Evolutionary conservation across 2,113 vertebrate genomes (phyloP), one percentile per base, ranked within the genome.

Genomic region (Mustela lutreola): DNA sequence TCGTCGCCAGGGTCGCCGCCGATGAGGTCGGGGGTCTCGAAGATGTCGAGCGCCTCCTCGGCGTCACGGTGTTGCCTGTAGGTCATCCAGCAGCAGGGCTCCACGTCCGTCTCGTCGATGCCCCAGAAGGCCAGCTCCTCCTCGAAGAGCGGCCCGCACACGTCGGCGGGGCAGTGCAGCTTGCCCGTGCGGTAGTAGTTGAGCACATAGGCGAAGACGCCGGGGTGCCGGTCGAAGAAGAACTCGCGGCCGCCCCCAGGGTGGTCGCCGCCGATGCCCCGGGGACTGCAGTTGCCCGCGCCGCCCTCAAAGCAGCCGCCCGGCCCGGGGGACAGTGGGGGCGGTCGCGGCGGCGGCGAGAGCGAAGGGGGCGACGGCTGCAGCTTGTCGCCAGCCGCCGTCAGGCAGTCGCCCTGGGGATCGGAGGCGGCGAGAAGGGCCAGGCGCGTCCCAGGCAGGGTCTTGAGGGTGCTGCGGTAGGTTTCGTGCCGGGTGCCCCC

Each of bases 71-170:
- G 99, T 98, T 99, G 99, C 93, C 99, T 97, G 98, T 99, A 99
- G 58, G 99, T 99, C 99, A 99, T 99, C 99, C 99, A 99, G 98
- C 99, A 99, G 98, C 99, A 99, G 65, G 99, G 99, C 99, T 99
- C 99, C 99, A 99, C 99, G 98, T 99, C 99, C 73, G 99, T 99
- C 99, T 99, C 99, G 98, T 99, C 99, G 99, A 99, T 99, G 97
- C 99, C 99, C 99, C 99, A 99, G 97, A 99, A 99, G 85, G 99
- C 99, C 97, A 99, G 98, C 99, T 99, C 99, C 98, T 99, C 99
- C 98, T 99, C 99, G 97, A 99, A 99, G 87, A 99, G 99, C 50
- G 99, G 99, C 80, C 99, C 99, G 98, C 99, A 99, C 97, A 99
- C 99, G 98, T 99, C 99, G 95, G 99, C 99, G 36, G 99, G 99